Conservation (phyloP, 2,797 vertebrate genomes). For the Dendrocincla tyrannina region DNA sequence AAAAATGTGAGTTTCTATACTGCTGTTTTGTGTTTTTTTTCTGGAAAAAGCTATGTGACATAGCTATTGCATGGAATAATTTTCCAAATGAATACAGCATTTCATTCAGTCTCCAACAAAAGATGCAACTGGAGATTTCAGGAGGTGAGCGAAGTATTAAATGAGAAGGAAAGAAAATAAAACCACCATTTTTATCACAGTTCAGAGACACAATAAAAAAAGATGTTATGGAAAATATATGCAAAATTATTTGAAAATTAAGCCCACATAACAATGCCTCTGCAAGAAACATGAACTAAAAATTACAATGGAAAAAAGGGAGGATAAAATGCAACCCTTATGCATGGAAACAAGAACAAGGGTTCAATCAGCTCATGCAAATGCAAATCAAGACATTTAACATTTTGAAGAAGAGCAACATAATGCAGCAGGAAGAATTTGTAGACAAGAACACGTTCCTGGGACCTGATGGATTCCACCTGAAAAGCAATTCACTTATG, state of each 20-base stretch:
- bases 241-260: neutral
- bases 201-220: neutral
- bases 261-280: neutral
- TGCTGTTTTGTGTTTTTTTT: neutral
- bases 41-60: neutral
- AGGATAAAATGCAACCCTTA: neutral
- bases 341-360: neutral
- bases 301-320: neutral
- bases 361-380: conserved; percentile 5
- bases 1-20: neutral
- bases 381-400: conserved; percentile 30
- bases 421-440: neutral
- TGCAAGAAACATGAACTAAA: neutral
- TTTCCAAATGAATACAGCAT: neutral
- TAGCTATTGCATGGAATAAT: neutral
- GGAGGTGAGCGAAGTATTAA: neutral
- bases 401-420: neutral
- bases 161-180: neutral
- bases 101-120: neutral
- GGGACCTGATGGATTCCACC: conserved; percentile 2
- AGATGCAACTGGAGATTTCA: neutral
- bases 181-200: neutral
- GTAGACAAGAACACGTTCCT: neutral
- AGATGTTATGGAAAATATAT: neutral
- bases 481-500: conserved; percentile 1